Evolutionary conservation across 2,797 vertebrate species (phyloP), one percentile per base, ranked within the genome.

Genomic region (Platalea minor): DNA sequence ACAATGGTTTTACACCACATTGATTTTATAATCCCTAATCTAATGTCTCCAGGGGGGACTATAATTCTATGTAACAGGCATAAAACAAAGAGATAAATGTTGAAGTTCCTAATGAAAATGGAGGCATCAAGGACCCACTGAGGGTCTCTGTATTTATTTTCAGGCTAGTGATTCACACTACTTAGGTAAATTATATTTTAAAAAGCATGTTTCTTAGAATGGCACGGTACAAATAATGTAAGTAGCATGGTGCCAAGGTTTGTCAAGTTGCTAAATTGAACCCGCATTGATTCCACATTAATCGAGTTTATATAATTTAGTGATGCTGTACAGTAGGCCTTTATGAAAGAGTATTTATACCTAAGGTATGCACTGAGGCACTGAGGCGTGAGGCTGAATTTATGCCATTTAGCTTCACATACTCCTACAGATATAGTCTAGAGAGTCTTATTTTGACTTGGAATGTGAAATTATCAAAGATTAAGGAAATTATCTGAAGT

Each of bases 11-110:
- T 95, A 96, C 82, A 96, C 81, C 89, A 95, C 95, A 97, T 94
- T 94, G 85, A 85, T 97, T 97, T 96, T 96, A 96, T 95, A 97
- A 97, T 96, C 92, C 91, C 80, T 96, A 97, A 98, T 96, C 91
- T 97, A 96, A 61, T 92, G 80, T 93, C 92, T 97, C 96, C 91
- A 90, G 25, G 67, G 91, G 95, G 67, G 37, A 68, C 85, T 92
- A 39, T 96, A 95, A 96, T 95, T 96, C 95, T 92, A 75, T 83
- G 79, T 75, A 97, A 94, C 26, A 39, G 70, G 25, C 67, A 91
- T 95, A 96, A 97, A 97, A 96, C 95, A 97, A 96, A 96, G 91
- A 95, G 96, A 97, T 95, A 97, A 95, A 96, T 96, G 80, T 81
- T 95, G 41, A 88, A 95, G 50, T 95, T 97, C 92, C 90, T 92